These are phyloP conservation scores for Pyrrhia umbra DNA, from an alignment of 2,888 invertebrate genomes.

Conservation along the genomic window DNA sequence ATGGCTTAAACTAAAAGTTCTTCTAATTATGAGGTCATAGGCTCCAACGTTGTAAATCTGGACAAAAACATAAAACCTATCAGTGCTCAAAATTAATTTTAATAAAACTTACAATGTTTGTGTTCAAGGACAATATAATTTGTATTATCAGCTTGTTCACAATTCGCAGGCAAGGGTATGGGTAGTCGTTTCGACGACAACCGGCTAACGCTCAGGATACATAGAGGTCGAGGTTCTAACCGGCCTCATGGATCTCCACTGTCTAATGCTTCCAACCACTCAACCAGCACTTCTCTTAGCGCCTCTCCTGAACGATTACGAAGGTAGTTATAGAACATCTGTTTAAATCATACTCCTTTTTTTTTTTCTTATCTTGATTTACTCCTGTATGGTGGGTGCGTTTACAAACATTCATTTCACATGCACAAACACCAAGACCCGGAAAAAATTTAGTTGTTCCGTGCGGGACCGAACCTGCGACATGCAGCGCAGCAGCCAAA, in stretches of 20 bases:
- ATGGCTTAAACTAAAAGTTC: too few relatives aligned
- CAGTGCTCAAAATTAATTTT: background rate
- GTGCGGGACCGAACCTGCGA: too few relatives aligned
- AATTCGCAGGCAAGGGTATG: conserved; percentile 89
- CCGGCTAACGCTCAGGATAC: conserved; percentile 97
- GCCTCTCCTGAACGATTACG: conserved; percentile 91
- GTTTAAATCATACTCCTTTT: too few relatives aligned
- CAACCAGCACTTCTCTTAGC: conserved; percentile 92
- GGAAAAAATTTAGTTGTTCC: too few relatives aligned
- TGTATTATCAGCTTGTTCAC: conserved; percentile 46
- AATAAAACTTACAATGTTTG: conserved; percentile 1
- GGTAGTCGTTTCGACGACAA: conserved; percentile 96
- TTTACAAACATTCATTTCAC: too few relatives aligned
- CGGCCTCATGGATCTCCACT: conserved; percentile 93
- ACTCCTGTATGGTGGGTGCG: too few relatives aligned
- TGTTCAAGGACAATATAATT: conserved; percentile 42
- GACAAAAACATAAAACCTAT: background rate
- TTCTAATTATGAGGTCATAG: too few relatives aligned
- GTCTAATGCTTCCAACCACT: conserved; percentile 93
- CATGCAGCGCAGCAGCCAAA: too few relatives aligned
- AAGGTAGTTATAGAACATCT: too few relatives aligned
- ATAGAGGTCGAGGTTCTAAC: conserved; percentile 95
- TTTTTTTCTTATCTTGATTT: too few relatives aligned
- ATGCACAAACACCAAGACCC: too few relatives aligned
- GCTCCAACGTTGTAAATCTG: too few relatives aligned